These are phyloP conservation scores for Aurelia sp. DNA, from an alignment of 30 jellyfish, hydroid and myxozoan genomes.

Conservation along the genomic window DNA sequence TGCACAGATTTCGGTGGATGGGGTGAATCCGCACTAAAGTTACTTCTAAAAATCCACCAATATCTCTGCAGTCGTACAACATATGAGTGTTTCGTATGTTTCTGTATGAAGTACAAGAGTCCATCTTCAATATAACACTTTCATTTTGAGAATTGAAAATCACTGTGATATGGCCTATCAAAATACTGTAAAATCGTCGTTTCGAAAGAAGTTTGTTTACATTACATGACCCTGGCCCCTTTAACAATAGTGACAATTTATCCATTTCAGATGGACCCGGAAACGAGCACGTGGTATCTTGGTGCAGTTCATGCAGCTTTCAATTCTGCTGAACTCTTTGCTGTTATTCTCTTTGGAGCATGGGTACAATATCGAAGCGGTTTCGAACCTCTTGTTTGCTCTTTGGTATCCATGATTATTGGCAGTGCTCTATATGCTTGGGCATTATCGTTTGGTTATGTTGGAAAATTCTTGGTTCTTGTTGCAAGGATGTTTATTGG, in stretches of 20 bases:
- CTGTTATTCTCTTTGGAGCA: constrained; percentile 59
- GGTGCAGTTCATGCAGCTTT: constrained; percentile 84
- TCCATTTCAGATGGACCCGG: constrained; percentile 64
- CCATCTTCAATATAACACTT: no score
- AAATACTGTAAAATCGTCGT: no score
- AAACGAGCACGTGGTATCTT: constrained; percentile 66
- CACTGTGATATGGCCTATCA: no score
- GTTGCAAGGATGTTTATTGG: constrained; percentile 76
- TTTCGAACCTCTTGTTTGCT: constrained; percentile 64
- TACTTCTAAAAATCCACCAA: no score
- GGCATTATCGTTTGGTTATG: constrained; percentile 67
- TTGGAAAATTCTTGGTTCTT: constrained; percentile 69
- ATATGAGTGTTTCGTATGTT: no score
- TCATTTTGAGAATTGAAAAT: no score
- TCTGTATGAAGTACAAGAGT: no score
- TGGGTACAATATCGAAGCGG: constrained; percentile 79
- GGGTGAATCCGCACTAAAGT: no score
- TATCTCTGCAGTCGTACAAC: no score
- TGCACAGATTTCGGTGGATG: no score
- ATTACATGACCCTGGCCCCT: no score
- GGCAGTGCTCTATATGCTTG: constrained; percentile 81
- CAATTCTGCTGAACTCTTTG: constrained; percentile 68
- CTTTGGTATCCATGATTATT: constrained; percentile 50
- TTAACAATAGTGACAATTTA: background rate
- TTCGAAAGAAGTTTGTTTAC: no score